Base-by-base conservation (phyloP, 2,113 vertebrate genomes). In the Alaudala cheleensis region DNA sequence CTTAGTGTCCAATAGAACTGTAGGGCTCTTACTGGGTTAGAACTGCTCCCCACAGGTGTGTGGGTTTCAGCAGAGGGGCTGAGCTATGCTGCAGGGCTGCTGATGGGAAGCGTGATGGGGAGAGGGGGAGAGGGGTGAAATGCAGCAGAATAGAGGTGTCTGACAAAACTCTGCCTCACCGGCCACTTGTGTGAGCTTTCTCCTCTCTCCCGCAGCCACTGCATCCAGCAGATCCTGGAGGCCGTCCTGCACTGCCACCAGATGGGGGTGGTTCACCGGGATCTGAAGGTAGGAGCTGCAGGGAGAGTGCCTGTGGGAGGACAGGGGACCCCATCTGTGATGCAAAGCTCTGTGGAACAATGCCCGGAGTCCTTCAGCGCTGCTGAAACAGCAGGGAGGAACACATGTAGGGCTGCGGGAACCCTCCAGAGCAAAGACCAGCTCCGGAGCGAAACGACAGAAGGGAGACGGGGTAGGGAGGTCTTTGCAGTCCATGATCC, bases 201-300 rank as follows among this genome's bases (percentile, higher is more conserved):
- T 73, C 11, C 58, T 90, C 54, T 88, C 67, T 81, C 72, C 61
- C 4, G 4, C 92, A 97, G 96, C 82, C 96, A 97, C 72, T 97
- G 96, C 86, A 97, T 97, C 92, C 96, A 97, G 86, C 96, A 97
- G 92, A 99, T 99, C 90, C 95, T 99, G 95, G 98, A 99, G 92
- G 98, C 98, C 0, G 98, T 99, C 72, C 97, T 99, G 51, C 98
- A 99, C 56, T 98, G 98, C 93, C 98, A 99, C 92, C 98, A 99
- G 97, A 99, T 98, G 98, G 98, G 98, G 33, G 98, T 99, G 86
- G 98, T 99, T 45, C 98, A 99, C 86, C 97, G 98, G 60, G 98
- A 99, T 95, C 97, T 99, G 87, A 99, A 99, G 98, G 98, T 98
- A 95, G 96, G 97, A 80, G 37, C 40, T 51, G 54, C 81, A 81